phyloP scores from a whole-genome alignment of 1,140 invertebrate species.

The Diabrotica undecimpunctata region DNA sequence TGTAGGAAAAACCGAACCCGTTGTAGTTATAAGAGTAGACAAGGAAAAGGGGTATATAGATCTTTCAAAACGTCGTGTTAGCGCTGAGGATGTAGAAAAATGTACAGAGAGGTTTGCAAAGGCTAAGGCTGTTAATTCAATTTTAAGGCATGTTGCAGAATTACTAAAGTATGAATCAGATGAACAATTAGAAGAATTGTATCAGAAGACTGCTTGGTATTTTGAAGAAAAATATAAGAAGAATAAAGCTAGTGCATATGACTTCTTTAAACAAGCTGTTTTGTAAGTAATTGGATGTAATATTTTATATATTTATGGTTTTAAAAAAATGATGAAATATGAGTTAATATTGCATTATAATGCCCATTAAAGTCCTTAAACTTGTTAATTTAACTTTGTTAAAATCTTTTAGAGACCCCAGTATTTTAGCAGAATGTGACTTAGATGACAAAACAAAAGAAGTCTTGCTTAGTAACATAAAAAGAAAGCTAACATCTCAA shows the following conservation, averaged over 20 bases:
- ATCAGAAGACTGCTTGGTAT: conserved; percentile 97
- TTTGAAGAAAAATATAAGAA: conserved; percentile 98
- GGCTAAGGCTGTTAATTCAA: conserved; percentile 98
- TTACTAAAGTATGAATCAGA: conserved; percentile 87
- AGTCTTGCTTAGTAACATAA: conserved; percentile 91
- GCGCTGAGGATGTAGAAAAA: conserved; percentile 95
- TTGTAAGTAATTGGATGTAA: conserved; percentile 64
- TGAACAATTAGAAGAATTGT: conserved; percentile 91
- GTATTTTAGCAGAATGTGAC: conserved; percentile 93
- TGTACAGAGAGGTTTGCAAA: conserved; percentile 98
- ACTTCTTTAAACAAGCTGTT: conserved; percentile 98
- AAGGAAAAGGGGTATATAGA: conserved; percentile 99
- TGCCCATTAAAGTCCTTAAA: conserved; percentile 5
- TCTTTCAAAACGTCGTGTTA: conserved; percentile 97
- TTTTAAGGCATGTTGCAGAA: conserved; percentile 95
- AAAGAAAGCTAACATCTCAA: conserved; percentile 94
- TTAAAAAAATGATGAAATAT: too few relatives aligned
- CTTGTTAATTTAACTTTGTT: conserved; percentile 10
- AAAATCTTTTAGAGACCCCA: conserved; percentile 71
- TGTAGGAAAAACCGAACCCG: conserved; percentile 97
- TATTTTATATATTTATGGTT: background rate
- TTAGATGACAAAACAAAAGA: conserved; percentile 91
- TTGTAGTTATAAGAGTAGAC: conserved; percentile 98
- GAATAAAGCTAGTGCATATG: conserved; percentile 88
- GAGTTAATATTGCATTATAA: too few relatives aligned